Evolutionary conservation across 2,113 vertebrate species (phyloP), one percentile per base, ranked within the genome.

Genomic region (Lethenteron reissneri): DNA sequence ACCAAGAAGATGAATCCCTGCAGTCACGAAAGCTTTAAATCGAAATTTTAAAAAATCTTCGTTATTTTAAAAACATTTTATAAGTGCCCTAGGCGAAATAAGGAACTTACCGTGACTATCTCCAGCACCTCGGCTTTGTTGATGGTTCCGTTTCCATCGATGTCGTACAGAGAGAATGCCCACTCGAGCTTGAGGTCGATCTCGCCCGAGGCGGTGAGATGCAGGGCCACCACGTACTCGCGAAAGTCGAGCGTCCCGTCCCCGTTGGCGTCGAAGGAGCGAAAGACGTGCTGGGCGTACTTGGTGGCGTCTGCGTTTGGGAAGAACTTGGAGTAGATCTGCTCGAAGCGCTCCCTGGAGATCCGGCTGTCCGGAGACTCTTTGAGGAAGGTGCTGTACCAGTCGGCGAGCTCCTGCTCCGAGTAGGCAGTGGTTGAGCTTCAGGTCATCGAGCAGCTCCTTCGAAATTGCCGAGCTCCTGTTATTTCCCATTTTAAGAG

Each of bases 271-370:
- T 87, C 85, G 2, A 87, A 87, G 71, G 84, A 86, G 73, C 85
- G 78, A 76, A 87, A 86, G 2, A 87, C 85, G 1, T 87, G 85
- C 1, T 80, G 78, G 0, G 85, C 83, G 1, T 87, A 87, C 2
- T 78, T 81, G 0, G 81, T 81, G 58, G 85, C 80, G 74, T 87
- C 81, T 0, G 83, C 82, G 12, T 85, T 74, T 0, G 85, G 85
- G 75, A 87, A 87, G 75, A 87, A 87, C 72, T 83, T 83, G 57
- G 85, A 82, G 12, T 87, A 87, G 76, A 87, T 87, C 57, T 80
- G 79, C 64, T 85, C 81, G 58, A 87, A 87, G 78, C 85, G 84
- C 74, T 81, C 74, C 70, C 82, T 82, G 76, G 75, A 80, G 74
- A 87, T 85, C 72, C 81, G 81, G 3, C 85, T 85, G 1, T 74